A percentile compares a stretch with the other conserved stretches of the same genome.
Evolutionary conservation across 2,797 vertebrate species (phyloP).

Genomic region (Lacerta bilineata): DNA sequence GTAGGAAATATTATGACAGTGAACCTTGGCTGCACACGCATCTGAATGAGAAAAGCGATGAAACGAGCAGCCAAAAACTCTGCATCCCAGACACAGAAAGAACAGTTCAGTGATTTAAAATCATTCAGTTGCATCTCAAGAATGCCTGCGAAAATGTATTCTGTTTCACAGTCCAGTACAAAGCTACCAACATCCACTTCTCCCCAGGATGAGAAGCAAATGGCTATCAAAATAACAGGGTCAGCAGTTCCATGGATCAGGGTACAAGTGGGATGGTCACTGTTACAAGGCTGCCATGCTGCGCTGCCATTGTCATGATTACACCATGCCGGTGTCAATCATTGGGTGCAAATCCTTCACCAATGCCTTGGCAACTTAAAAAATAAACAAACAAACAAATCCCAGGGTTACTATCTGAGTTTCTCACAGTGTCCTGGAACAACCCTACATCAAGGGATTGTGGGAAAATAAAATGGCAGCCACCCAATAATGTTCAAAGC

Average conservation of each 20-base stretch:
- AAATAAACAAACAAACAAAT: neutral
- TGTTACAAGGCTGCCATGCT: neutral
- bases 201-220: neutral
- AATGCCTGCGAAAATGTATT: neutral
- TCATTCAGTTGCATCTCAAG: constrained; percentile 1
- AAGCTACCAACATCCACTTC: too few relatives aligned
- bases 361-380: neutral
- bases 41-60: constrained; percentile 12
- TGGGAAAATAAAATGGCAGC: neutral
- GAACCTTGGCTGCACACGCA: neutral
- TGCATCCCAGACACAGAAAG: neutral
- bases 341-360: neutral
- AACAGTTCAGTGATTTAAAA: constrained; percentile 24
- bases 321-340: too few relatives aligned
- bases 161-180: neutral
- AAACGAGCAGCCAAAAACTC: neutral
- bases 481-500: too few relatives aligned
- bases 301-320: neutral
- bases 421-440: neutral
- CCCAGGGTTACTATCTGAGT: neutral
- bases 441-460: neutral
- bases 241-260: neutral
- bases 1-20: neutral
- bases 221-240: neutral
- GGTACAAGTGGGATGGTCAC: neutral